Conservation (phyloP, 1,140 invertebrate species). For the Dendrolimus kikuchii region DNA sequence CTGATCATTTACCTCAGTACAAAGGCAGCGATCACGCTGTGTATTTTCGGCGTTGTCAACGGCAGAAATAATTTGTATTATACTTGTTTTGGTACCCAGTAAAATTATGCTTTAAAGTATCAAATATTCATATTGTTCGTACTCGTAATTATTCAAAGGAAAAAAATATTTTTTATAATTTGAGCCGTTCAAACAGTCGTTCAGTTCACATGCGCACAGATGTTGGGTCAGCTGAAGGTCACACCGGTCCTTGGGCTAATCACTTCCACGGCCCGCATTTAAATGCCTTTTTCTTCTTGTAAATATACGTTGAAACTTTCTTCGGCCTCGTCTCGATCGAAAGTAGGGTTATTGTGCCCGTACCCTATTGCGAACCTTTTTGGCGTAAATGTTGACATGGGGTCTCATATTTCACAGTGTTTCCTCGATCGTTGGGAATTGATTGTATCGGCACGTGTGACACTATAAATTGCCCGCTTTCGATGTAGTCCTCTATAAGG, state of each 20-base stretch:
- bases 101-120: too few relatives aligned
- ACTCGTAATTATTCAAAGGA: constrained; percentile 12
- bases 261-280: constrained; percentile 57
- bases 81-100: too few relatives aligned
- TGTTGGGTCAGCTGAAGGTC: constrained; percentile 15
- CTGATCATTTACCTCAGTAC: neutral
- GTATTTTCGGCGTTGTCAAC: too few relatives aligned
- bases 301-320: constrained; percentile 37
- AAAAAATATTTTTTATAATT: constrained; percentile 13
- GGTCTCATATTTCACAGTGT: constrained; percentile 53
- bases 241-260: constrained; percentile 37
- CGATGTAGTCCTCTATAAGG: constrained; percentile 33
- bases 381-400: constrained; percentile 43
- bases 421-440: constrained; percentile 37
- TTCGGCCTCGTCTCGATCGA: constrained; percentile 27
- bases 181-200: constrained; percentile 15
- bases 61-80: too few relatives aligned
- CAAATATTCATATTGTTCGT: neutral
- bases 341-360: constrained; percentile 12
- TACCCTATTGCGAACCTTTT: constrained; percentile 37
- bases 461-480: constrained; percentile 58
- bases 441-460: constrained; percentile 47
- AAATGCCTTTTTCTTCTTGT: constrained; percentile 49
- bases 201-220: constrained; percentile 22
- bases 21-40: too few relatives aligned